These are phyloP conservation scores for Berghia stephanieae DNA, from an alignment of 1,140 invertebrate species.

Conservation along the genomic window DNA sequence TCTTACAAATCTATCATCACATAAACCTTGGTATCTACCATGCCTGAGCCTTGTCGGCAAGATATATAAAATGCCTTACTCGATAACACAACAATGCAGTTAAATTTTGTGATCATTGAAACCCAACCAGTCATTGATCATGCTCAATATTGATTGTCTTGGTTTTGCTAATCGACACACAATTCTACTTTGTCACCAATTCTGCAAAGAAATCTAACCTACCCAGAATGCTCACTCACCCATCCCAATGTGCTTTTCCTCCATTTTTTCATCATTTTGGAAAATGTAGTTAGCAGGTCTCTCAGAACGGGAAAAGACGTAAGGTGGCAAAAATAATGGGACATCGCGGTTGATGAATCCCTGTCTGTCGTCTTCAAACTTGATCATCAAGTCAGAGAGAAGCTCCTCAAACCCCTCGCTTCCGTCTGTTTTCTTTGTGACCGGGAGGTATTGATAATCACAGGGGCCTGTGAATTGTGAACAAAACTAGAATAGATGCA, in stretches of 20 bases:
- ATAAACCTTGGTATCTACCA: no score
- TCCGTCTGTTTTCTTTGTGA: slow-evolving; percentile 69
- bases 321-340: slow-evolving; percentile 78
- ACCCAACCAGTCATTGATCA: background rate
- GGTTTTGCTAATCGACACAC: no score
- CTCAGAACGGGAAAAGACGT: slow-evolving; percentile 81
- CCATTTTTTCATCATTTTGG: slow-evolving; percentile 38
- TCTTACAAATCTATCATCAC: no score
- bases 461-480: slow-evolving; percentile 77
- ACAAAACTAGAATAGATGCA: slow-evolving; percentile 47
- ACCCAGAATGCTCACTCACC: background rate
- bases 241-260: background rate
- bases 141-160: no score
- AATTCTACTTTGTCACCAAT: background rate
- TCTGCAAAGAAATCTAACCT: background rate
- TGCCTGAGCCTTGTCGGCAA: no score
- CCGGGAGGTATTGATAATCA: slow-evolving; percentile 91
- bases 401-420: slow-evolving; percentile 75
- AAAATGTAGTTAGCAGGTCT: slow-evolving; percentile 66
- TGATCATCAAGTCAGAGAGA: slow-evolving; percentile 68
- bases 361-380: slow-evolving; percentile 41
- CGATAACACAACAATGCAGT: no score
- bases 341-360: slow-evolving; percentile 68
- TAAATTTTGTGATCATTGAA: background rate
- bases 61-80: no score